phyloP scores from a whole-genome alignment of 1,140 invertebrate genomes.

The Amphibalanus amphitrite region DNA sequence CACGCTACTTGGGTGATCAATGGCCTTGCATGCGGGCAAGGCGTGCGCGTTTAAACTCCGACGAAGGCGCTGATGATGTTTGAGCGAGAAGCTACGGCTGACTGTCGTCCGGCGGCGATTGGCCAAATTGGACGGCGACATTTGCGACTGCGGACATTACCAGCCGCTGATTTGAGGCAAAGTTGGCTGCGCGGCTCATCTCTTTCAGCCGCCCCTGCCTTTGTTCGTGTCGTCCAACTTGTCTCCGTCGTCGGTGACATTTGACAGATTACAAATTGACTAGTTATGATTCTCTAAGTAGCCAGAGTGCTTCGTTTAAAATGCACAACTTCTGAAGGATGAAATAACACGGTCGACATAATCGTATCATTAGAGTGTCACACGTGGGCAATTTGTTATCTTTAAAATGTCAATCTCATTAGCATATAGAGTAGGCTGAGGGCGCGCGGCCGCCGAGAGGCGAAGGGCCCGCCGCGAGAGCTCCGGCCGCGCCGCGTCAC shows the following conservation, averaged over 20 bases:
- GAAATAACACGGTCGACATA: neutral
- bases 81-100: neutral
- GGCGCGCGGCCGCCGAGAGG: too few relatives aligned
- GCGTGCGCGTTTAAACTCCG: neutral
- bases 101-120: neutral
- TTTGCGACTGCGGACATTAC: neutral
- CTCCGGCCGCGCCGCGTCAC: too few relatives aligned
- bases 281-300: neutral
- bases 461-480: neutral
- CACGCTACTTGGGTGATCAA: neutral
- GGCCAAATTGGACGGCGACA: neutral
- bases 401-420: slow-evolving; percentile 2
- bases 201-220: neutral
- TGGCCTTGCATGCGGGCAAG: neutral
- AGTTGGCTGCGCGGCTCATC: neutral
- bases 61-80: neutral
- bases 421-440: neutral
- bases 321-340: neutral
- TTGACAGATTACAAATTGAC: neutral
- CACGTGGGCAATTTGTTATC: neutral
- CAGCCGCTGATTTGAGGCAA: neutral
- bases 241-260: neutral
- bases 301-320: neutral
- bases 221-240: neutral
- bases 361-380: neutral